Base-by-base conservation (phyloP, 30 jellyfish, hydroid and myxozoan genomes). In the Cassiopea andromeda region DNA sequence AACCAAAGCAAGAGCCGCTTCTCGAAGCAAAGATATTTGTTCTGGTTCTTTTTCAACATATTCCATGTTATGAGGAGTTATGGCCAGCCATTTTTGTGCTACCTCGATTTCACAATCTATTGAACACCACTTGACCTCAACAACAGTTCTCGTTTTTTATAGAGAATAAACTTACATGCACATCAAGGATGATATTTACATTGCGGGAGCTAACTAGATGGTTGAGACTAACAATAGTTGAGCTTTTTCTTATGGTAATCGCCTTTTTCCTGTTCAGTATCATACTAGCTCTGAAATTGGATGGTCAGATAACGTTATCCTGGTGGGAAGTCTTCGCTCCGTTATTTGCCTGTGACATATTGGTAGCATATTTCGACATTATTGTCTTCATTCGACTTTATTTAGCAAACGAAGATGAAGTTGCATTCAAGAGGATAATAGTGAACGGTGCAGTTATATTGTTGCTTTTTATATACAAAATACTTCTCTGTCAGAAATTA, bases 251-350 rank as follows among this genome's bases (percentile, higher is more conserved):
- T 78, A 84, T 89, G 90, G 78, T 91, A 1, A 66, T 73, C 9
- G 87, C 95, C 7, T 82, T 75, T 18, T 82, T 95, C 64, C 78
- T 82, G 1, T 91, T 91, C 83, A 76, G 98, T 73, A 79, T 95
- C 44, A 78, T 95, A 27, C 93, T 95, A 43, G 98, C 96, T 14
- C 50, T 91, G 77, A 95, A 91, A 87, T 88, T 95, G 14, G 99
- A 95, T 57, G 89, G 84, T 46, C 69, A 15, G 18, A 18, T 91
- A 44, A 68, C 83, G 19, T 27, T 91, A 18, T 85, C 97, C 9
- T 95, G 99, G 99, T 95, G 99, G 99, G 74, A 97, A 17, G 95
- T 95, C 15, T 95, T 95, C 60, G 69, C 84, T 1, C 99, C 99
- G 0, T 68, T 95, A 44, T 95, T 83, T 78, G 98, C 97, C 16